phyloP scores from a whole-genome alignment of 2,113 vertebrate genomes.

The Muntiacus muntjak region DNA sequence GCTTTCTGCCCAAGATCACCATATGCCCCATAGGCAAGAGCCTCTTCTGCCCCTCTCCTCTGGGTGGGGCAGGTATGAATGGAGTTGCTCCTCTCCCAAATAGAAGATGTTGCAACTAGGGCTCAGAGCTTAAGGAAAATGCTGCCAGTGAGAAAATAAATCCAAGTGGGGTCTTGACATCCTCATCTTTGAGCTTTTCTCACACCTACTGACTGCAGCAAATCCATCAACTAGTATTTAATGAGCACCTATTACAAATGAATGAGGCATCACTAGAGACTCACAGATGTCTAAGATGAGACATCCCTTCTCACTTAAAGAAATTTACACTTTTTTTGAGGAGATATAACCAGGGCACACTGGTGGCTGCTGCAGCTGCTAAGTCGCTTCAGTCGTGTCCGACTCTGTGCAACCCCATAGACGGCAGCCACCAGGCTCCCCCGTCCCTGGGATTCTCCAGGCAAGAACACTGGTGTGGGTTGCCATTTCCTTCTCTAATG shows the following conservation, averaged over 20 bases:
- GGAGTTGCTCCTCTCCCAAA: not conserved
- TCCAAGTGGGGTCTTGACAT: not conserved
- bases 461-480: not conserved
- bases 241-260: not conserved
- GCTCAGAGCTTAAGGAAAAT: not conserved
- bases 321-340: not conserved
- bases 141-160: not conserved
- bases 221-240: not conserved
- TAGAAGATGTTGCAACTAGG: not conserved
- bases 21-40: not conserved
- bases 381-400: not conserved
- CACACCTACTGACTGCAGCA: not conserved
- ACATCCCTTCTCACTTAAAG: not conserved
- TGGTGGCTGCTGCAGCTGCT: not conserved
- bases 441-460: not conserved
- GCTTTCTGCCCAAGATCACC: not conserved
- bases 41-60: not conserved
- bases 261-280: not conserved
- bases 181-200: not conserved
- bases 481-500: not conserved
- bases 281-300: not conserved
- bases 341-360: not conserved
- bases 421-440: not conserved
- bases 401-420: not conserved
- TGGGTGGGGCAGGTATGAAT: not conserved